Evolutionary conservation across 2,888 invertebrate species (phyloP).

Genomic region (Eupithecia subfuscata): DNA sequence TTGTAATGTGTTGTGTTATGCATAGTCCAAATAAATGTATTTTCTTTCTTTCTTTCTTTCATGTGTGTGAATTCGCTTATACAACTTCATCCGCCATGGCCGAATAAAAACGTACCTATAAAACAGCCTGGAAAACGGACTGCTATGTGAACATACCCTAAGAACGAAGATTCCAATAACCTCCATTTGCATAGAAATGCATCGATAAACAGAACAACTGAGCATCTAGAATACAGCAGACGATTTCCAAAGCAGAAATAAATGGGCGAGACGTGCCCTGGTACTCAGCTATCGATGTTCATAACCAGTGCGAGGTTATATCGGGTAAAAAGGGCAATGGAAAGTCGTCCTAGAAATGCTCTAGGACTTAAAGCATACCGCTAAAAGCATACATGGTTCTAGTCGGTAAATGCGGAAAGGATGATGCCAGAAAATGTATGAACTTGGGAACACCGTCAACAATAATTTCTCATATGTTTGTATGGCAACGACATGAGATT

Average conservation of each 20-base stretch:
- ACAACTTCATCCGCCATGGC: too few species aligned
- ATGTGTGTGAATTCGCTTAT: too few species aligned
- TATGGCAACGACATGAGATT: too few species aligned
- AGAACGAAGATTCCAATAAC: constrained; percentile 17
- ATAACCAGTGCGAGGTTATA: not conserved
- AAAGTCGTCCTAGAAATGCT: not conserved
- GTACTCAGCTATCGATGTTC: not conserved
- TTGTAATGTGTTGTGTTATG: too few species aligned
- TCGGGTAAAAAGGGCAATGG: not conserved
- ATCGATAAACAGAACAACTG: constrained; percentile 35
- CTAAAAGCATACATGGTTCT: not conserved
- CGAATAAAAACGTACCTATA: too few species aligned
- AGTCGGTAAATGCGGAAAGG: not conserved
- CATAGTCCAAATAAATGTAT: too few species aligned
- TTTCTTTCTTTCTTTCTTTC: too few species aligned
- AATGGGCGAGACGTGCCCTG: constrained; percentile 22
- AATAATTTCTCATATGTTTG: too few species aligned
- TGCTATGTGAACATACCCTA: not conserved
- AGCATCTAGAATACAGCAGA: constrained; percentile 18
- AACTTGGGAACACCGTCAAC: too few species aligned
- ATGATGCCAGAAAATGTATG: not conserved
- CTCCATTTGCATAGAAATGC: constrained; percentile 35
- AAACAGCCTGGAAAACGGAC: too few species aligned
- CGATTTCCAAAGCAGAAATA: constrained; percentile 31
- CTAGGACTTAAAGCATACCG: not conserved